A percentile compares a stretch with the other conserved stretches of the same genome.
Conservation (phyloP, 2,888 invertebrate species). For the Nineta flava region DNA sequence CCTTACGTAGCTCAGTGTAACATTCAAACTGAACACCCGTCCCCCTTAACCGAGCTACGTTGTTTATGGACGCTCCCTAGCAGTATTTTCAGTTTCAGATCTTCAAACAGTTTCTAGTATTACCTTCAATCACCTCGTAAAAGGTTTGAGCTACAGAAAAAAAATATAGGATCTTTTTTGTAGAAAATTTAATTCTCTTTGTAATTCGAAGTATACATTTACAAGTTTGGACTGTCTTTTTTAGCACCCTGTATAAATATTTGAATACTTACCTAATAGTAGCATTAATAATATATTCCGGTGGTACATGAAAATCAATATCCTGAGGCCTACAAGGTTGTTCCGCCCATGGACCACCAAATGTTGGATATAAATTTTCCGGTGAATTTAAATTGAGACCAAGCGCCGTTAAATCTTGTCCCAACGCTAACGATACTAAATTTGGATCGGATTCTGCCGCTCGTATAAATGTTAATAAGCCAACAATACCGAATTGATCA, state of each 20-base stretch:
- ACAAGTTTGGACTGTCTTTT: no score
- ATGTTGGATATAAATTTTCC: slow-evolving; percentile 94
- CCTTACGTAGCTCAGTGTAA: no score
- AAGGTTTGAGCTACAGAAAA: no score
- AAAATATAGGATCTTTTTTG: no score
- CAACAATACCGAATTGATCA: slow-evolving; percentile 99
- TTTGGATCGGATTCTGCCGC: slow-evolving; percentile 96
- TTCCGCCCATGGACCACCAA: slow-evolving; percentile 98
- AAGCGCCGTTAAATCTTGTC: slow-evolving; percentile 93
- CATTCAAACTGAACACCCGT: no score
- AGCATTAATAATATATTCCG: slow-evolving; percentile 96
- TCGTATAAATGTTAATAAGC: slow-evolving; percentile 92
- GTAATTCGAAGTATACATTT: no score
- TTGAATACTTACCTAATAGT: slow-evolving; percentile 50
- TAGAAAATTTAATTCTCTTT: no score
- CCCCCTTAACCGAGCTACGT: no score
- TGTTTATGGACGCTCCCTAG: no score
- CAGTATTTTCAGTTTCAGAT: no score
- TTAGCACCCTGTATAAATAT: neutral
- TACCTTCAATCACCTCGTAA: neutral
- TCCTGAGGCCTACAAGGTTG: slow-evolving; percentile 96
- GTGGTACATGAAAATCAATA: slow-evolving; percentile 95
- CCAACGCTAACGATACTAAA: slow-evolving; percentile 89
- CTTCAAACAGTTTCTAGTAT: no score
- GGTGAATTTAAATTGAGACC: slow-evolving; percentile 97